Evolutionary conservation across 2,113 vertebrate species (phyloP).

Genomic region (Benthochromis sp.): DNA sequence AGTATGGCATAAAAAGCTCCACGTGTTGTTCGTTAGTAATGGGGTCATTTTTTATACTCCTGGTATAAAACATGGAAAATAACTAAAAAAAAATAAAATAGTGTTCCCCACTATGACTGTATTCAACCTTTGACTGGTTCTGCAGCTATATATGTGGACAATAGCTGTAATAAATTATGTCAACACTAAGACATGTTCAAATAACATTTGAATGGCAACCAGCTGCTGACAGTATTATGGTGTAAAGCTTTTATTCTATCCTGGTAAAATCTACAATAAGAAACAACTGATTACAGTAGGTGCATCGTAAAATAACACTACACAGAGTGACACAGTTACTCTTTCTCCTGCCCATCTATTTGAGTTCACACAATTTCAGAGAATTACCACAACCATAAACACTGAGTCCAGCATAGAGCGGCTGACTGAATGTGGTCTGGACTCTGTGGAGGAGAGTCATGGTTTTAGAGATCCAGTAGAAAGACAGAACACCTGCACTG

Average conservation of each 20-base stretch:
- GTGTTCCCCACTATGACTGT: background rate
- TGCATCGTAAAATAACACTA: background rate
- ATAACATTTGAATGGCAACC: background rate
- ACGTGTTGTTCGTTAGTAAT: background rate
- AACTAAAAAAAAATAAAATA: background rate
- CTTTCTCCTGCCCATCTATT: background rate
- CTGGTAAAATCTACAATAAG: background rate
- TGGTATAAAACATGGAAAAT: background rate
- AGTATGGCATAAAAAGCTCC: background rate
- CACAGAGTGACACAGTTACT: background rate
- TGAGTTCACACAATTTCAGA: background rate
- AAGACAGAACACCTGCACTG: background rate
- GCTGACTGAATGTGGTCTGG: background rate
- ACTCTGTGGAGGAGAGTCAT: background rate
- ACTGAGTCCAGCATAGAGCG: background rate
- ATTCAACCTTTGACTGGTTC: background rate
- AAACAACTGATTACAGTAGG: background rate
- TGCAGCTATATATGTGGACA: background rate
- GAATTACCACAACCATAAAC: background rate
- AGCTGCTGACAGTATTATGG: background rate
- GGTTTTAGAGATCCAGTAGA: background rate
- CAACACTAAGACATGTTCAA: background rate
- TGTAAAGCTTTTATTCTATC: background rate
- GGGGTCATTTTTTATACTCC: background rate
- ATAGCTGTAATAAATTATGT: background rate